Percentiles rank a stretch among this genome's conserved stretches.
phyloP scores from a whole-genome alignment of 2,888 invertebrate genomes.

The Dermolepida albohirtum region DNA sequence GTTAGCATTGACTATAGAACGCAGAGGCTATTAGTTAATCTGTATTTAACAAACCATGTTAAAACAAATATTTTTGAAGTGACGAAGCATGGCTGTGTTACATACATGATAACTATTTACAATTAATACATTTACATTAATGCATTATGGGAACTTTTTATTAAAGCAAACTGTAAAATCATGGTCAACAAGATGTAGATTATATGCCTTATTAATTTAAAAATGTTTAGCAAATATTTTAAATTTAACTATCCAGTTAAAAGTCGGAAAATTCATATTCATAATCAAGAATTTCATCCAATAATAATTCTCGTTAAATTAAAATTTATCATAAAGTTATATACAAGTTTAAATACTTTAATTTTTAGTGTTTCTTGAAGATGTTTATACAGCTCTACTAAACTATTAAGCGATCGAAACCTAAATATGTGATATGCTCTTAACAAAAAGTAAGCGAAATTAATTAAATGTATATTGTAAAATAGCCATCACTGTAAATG shows the following conservation, averaged over 20 bases:
- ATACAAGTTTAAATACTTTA: too few species aligned
- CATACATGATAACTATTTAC: constrained; percentile 55
- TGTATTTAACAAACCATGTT: constrained; percentile 59
- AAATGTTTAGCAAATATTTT: too few species aligned
- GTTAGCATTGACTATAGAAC: constrained; percentile 55
- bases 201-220: neutral
- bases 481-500: constrained; percentile 56
- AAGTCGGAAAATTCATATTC: too few species aligned
- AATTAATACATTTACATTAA: constrained; percentile 49
- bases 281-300: too few species aligned
- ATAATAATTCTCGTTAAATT: too few species aligned
- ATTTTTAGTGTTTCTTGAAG: too few species aligned
- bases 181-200: neutral
- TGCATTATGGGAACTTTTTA: constrained; percentile 58
- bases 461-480: constrained; percentile 52
- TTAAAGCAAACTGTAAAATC: constrained; percentile 41
- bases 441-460: constrained; percentile 57
- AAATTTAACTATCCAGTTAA: too few species aligned
- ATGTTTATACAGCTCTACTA: too few species aligned
- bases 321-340: too few species aligned
- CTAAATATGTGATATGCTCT: constrained; percentile 35
- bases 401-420: neutral
- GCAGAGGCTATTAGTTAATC: constrained; percentile 53
- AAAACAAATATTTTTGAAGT: constrained; percentile 42
- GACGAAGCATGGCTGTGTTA: constrained; percentile 59